Base-by-base conservation (phyloP, 2,888 invertebrate species). In the Marronus borbonicus region DNA sequence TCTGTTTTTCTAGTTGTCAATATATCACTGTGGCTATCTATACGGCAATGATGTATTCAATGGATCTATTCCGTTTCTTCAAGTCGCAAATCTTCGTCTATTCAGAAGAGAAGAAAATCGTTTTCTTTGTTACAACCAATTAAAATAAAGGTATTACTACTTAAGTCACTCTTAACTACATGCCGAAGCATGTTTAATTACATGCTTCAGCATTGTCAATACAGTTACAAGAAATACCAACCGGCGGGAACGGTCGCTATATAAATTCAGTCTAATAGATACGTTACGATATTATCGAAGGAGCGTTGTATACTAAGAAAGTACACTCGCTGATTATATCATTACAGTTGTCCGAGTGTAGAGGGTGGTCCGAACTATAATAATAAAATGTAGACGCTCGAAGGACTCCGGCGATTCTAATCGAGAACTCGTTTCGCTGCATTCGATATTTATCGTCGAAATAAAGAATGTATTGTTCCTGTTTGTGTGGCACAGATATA, bases 381-480 rank as follows among this genome's bases (percentile, higher is more conserved):
- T 70, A 70, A 58, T 58, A 70, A 55, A 70, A 70, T 24, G 70
- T 70, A 58, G 70, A 70, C 70, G 70, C 70, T 70, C 58, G 36
- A 17, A 69, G 52, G 52, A 58, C 70, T 55, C 70, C 70, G 36
- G 58, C 52, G 70, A 70, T 70, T 70, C 70, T 70, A 70, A 70
- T 70, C 70, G 55, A 17, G 36, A 70, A 70, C 70, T 70, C 58
- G 70, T 70, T 70, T 39, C 70, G 36, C 55, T 49, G 50, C 55
- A 70, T 70, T 70, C 58, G 70, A 70, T 70, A 70, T 58, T 58
- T 70, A 70, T 70, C 70, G 70, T 70, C 55, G 52, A 70, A 70
- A 70, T 70, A 70, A 70, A 58, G 70, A 70, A 70, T 70, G 70
- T 58, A 70, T 70, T 70, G 70, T 70, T 70, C 70, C 70, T 70